Evolutionary conservation across 2,797 vertebrate genomes (phyloP).

Genomic region (Macrochelys suwanniensis): DNA sequence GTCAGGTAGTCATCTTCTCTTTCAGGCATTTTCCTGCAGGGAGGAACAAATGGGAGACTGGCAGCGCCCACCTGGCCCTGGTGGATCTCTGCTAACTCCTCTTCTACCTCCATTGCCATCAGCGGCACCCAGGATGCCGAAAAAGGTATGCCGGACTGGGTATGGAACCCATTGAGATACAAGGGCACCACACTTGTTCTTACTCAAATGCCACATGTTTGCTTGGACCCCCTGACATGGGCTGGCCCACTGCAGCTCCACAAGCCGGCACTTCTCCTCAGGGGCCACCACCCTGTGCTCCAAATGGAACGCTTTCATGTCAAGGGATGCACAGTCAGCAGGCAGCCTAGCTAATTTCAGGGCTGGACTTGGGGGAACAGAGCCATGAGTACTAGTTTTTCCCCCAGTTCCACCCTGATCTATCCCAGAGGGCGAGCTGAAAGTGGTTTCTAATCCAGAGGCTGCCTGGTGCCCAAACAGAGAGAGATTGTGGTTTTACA

Average conservation of each 20-base stretch:
- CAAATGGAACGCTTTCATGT: background rate
- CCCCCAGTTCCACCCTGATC: background rate
- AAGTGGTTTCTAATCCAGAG: background rate
- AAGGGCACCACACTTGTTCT: background rate
- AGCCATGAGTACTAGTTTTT: background rate
- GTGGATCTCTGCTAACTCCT: background rate
- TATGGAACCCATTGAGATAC: background rate
- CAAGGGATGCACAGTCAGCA: background rate
- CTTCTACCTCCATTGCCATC: background rate
- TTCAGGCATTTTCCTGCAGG: slow-evolving; percentile 39
- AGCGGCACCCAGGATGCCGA: background rate
- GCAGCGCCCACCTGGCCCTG: background rate
- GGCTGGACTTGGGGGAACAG: background rate
- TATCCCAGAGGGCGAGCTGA: background rate
- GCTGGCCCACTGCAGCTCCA: background rate
- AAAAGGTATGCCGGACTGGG: background rate
- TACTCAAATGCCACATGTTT: background rate
- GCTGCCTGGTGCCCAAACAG: background rate
- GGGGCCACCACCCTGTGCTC: background rate
- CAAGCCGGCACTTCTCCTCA: background rate
- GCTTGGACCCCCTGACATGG: background rate
- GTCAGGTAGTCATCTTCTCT: background rate
- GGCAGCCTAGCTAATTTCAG: background rate
- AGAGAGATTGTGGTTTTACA: background rate
- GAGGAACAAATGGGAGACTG: rapidly evolving